These are phyloP conservation scores for Oncorhynchus tshawytscha DNA, from an alignment of 2,113 vertebrate genomes.

Conservation along the genomic window DNA sequence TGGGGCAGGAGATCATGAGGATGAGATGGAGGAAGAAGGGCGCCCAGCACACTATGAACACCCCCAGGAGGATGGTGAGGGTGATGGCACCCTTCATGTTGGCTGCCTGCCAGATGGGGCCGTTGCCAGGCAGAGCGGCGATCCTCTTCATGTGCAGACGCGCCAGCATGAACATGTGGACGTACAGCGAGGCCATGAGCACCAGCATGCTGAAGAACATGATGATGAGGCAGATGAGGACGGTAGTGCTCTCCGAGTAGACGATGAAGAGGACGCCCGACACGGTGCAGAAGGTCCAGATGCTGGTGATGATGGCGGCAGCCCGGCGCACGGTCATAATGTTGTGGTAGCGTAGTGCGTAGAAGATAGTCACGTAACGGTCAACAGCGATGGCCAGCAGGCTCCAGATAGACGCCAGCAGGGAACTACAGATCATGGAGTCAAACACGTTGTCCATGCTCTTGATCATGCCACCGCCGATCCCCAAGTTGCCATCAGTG, in stretches of 20 bases:
- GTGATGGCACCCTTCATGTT: slow-evolving; percentile 58
- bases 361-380: slow-evolving; percentile 58
- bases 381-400: slow-evolving; percentile 53
- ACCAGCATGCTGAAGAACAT: slow-evolving; percentile 56
- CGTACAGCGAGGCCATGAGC: slow-evolving; percentile 55
- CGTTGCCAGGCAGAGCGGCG: slow-evolving; percentile 37
- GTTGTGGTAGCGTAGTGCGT: slow-evolving; percentile 55
- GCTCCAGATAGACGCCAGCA: slow-evolving; percentile 55
- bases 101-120: slow-evolving; percentile 44
- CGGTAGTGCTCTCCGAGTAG: slow-evolving; percentile 42
- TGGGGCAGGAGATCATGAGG: slow-evolving; percentile 58
- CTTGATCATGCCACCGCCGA: slow-evolving; percentile 39
- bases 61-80: slow-evolving; percentile 51
- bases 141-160: slow-evolving; percentile 54
- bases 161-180: slow-evolving; percentile 58
- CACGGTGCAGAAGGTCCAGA: slow-evolving; percentile 46
- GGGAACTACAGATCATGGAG: slow-evolving; percentile 57
- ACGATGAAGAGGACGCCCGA: slow-evolving; percentile 53
- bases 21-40: slow-evolving; percentile 60
- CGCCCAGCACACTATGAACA: slow-evolving; percentile 57
- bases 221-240: slow-evolving; percentile 50
- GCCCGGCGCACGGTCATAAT: slow-evolving; percentile 53
- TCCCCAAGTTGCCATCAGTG: slow-evolving; percentile 36
- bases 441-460: slow-evolving; percentile 58
- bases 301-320: slow-evolving; percentile 31